Conservation (phyloP, 2,888 invertebrate species). For the Synanthedon vespiformis region DNA sequence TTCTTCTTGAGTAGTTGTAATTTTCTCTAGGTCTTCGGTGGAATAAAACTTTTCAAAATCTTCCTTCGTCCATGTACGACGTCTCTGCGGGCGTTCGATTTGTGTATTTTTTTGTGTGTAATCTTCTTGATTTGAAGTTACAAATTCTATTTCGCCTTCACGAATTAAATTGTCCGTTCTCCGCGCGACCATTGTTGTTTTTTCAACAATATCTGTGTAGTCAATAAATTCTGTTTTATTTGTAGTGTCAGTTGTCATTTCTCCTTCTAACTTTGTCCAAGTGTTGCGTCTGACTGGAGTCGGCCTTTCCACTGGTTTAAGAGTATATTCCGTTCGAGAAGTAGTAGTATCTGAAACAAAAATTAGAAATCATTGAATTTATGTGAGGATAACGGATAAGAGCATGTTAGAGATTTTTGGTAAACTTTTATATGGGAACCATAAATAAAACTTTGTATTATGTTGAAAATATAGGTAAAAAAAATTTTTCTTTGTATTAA, state of each 20-base stretch:
- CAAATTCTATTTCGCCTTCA: constrained; percentile 77
- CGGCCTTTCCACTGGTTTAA: constrained; percentile 74
- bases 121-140: constrained; percentile 74
- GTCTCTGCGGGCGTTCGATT: constrained; percentile 70
- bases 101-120: constrained; percentile 71
- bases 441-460: not conserved
- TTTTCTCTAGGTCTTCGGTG: constrained; percentile 63
- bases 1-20: constrained; percentile 77
- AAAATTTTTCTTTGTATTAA: constrained; percentile 14
- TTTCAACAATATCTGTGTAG: constrained; percentile 69
- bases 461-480: too few relatives aligned
- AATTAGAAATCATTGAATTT: not conserved
- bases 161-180: constrained; percentile 76
- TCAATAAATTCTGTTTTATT: constrained; percentile 75
- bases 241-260: constrained; percentile 78
- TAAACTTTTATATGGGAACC: not conserved
- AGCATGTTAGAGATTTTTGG: not conserved
- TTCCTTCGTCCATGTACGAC: constrained; percentile 80
- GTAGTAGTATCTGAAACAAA: constrained; percentile 75
- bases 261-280: constrained; percentile 80
- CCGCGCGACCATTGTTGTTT: constrained; percentile 69
- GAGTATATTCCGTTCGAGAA: constrained; percentile 76
- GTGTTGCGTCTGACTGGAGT: constrained; percentile 75
- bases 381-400: not conserved
- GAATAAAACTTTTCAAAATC: constrained; percentile 78